Percentiles rank a stretch among this genome's conserved stretches.
phyloP scores from a whole-genome alignment of 2,113 vertebrate species.

The Malurus alboscapulatus region DNA sequence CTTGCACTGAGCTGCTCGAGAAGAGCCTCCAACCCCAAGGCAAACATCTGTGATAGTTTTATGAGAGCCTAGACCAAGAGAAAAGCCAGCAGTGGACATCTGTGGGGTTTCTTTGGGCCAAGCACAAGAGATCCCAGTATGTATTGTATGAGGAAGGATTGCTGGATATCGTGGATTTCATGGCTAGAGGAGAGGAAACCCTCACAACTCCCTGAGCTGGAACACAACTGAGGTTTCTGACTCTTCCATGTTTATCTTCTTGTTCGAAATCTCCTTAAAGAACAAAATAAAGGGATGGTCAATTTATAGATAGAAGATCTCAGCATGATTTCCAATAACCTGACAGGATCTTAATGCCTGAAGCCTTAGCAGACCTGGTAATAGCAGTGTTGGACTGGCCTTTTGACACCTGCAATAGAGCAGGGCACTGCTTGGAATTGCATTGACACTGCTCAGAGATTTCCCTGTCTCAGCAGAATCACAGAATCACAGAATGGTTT shows the following conservation, averaged over 20 bases:
- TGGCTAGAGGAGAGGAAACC: background rate
- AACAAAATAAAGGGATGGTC: background rate
- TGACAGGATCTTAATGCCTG: background rate
- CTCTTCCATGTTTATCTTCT: background rate
- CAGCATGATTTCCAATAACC: background rate
- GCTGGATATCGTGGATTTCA: background rate
- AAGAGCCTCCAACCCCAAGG: background rate
- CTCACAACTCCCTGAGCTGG: background rate
- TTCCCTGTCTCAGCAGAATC: background rate
- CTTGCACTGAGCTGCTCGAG: background rate
- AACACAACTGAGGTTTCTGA: background rate
- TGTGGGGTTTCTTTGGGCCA: background rate
- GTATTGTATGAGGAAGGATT: background rate
- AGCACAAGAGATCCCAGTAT: background rate
- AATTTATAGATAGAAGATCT: background rate
- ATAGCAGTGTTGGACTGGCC: background rate
- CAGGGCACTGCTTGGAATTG: fast-evolving
- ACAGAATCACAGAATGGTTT: background rate
- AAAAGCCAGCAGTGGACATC: background rate
- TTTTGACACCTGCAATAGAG: background rate
- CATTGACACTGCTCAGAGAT: background rate
- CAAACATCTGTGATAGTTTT: constrained; percentile 25
- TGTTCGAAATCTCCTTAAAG: background rate
- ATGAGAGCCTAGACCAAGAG: background rate
- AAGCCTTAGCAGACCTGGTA: background rate